Conservation (phyloP, 2,888 invertebrate genomes). For the Heliconius sara region DNA sequence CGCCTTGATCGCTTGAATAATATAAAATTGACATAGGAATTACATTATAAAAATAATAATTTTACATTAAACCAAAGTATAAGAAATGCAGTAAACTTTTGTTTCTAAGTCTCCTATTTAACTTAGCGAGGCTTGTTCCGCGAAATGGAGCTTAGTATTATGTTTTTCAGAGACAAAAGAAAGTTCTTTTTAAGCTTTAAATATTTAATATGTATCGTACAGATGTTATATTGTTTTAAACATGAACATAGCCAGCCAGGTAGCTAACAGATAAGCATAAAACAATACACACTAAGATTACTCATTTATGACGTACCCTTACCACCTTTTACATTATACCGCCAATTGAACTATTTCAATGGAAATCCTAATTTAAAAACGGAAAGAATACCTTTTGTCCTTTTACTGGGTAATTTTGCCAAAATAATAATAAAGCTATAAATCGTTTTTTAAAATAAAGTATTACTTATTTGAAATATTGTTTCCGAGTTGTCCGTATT, state of each 20-base stretch:
- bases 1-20: not conserved
- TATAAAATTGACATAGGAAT: not conserved
- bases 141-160: not conserved
- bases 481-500: too few relatives aligned
- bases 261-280: slow-evolving; percentile 11
- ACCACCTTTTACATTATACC: not conserved
- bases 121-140: not conserved
- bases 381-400: not conserved
- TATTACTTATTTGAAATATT: not conserved
- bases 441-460: not conserved
- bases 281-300: not conserved
- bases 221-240: slow-evolving; percentile 10
- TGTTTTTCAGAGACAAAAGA: slow-evolving; percentile 1
- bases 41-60: not conserved
- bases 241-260: not conserved
- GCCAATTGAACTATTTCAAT: slow-evolving; percentile 2
- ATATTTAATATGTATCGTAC: not conserved
- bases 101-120: not conserved
- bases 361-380: not conserved
- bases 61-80: not conserved
- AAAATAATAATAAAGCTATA: not conserved
- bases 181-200: not conserved
- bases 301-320: not conserved
- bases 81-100: not conserved
- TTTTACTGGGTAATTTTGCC: not conserved